phyloP scores from a whole-genome alignment of 2,797 vertebrate species.

The Vireo griseus region DNA sequence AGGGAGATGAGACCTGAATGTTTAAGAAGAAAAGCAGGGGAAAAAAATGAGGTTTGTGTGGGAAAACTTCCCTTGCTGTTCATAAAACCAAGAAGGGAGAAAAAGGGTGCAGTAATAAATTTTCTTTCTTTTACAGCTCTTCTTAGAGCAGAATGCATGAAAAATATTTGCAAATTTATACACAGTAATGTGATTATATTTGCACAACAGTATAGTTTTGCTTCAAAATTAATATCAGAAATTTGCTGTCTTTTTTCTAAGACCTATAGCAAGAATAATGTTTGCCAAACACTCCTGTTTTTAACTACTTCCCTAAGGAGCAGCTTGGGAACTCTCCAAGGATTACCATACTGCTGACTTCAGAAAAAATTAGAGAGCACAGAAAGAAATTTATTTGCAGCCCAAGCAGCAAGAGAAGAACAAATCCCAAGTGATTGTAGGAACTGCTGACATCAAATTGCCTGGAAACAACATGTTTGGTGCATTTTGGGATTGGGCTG shows the following conservation, averaged over 20 bases:
- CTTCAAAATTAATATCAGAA: background rate
- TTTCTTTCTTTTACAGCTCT: background rate
- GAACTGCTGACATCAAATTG: background rate
- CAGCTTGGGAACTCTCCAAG: conserved; percentile 1
- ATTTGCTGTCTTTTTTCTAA: background rate
- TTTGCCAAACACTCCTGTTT: background rate
- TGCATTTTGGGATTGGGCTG: background rate
- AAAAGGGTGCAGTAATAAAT: background rate
- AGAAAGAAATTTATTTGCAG: conserved; percentile 21
- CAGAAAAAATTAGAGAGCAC: background rate
- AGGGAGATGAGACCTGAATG: background rate
- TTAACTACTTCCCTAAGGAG: background rate
- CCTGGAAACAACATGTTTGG: background rate
- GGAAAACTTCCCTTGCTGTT: background rate
- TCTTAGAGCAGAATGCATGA: background rate
- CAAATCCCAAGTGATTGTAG: background rate
- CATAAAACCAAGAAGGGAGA: background rate
- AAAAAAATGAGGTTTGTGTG: background rate
- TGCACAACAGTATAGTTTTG: background rate
- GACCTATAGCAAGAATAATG: background rate
- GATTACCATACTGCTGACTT: conserved; percentile 32
- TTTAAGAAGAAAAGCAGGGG: background rate
- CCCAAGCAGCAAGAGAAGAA: background rate
- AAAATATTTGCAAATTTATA: background rate
- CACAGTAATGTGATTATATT: background rate